Base-by-base conservation (phyloP, 2,113 vertebrate species). In the Ceyx melanurus region DNA sequence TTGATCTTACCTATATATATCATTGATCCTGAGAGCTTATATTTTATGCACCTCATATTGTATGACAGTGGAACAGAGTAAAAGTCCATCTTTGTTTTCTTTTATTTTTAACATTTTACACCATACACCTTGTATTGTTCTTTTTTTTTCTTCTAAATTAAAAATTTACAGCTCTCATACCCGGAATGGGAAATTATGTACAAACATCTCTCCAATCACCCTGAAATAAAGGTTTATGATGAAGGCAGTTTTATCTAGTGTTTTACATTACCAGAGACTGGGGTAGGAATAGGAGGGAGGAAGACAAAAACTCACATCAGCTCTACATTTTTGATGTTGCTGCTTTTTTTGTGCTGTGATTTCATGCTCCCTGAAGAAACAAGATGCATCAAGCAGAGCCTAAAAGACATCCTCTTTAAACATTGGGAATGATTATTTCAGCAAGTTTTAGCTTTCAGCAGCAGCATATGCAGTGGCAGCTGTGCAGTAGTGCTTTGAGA, bases 391-490 rank as follows among this genome's bases (percentile, higher is more conserved):
- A 95, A 95, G 86, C 40, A 8, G 51, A 45, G 82, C 68, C 93
- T 97, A 90, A 95, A 97, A 94, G 58, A 82, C 19, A 26, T 82
- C 56, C 89, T 94, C 88, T 95, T 96, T 72, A 92, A 96, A 97
- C 74, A 93, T 21, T 86, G 61, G 85, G 81, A 93, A 91, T 95
- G 68, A 95, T 97, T 97, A 96, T 97, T 97, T 97, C 95, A 97
- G 96, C 96, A 95, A 97, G 80, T 96, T 97, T 96, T 94, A 80
- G n/a, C 96, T 96, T 98, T 96, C 93, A 95, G 71, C 88, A 93
- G 92, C 89, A 96, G 89, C 95, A 97, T 95, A 97, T 93, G 95
- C 78, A 94, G 92, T 8, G 29, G 94, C 96, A 97, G 97, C 93
- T 98, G 97, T 96, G 90, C 51, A 83, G 78, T 50, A 94, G 84